A percentile compares a stretch with the other conserved stretches of the same genome.
These are phyloP conservation scores for Desmodus rotundus DNA, from an alignment of 2,113 vertebrate genomes.

Conservation along the genomic window DNA sequence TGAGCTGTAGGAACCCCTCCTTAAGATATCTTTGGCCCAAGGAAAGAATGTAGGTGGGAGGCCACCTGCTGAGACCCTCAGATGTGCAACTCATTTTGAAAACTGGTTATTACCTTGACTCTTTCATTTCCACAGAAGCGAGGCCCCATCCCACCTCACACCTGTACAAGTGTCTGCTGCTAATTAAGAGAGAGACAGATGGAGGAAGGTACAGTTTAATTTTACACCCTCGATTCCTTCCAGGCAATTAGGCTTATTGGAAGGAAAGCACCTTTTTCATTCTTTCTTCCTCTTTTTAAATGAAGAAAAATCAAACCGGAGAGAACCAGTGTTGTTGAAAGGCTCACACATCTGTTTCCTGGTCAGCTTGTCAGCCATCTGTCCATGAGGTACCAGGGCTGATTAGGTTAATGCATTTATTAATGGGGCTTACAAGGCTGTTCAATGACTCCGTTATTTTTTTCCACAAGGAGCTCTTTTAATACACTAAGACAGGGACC, in stretches of 20 bases:
- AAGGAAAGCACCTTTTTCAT: constrained; percentile 65
- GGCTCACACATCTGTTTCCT: constrained; percentile 45
- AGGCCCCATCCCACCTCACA: constrained; percentile 26
- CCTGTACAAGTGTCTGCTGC: constrained; percentile 66
- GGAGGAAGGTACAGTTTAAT: constrained; percentile 57
- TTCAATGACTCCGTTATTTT: constrained; percentile 27
- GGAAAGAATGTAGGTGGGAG: constrained; percentile 39
- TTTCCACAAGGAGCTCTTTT: constrained; percentile 8
- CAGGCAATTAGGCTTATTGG: constrained; percentile 64
- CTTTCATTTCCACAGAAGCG: constrained; percentile 40
- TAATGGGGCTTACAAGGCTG: constrained; percentile 44
- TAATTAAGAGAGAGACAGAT: constrained; percentile 67
- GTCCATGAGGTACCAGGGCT: constrained; percentile 9
- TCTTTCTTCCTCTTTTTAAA: constrained; percentile 51
- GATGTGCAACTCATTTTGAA: constrained; percentile 47
- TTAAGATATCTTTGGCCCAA: constrained; percentile 3
- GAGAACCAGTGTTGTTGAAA: constrained; percentile 18
- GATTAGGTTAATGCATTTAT: constrained; percentile 70
- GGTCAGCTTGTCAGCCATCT: constrained; percentile 56
- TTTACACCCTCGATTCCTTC: constrained; percentile 65
- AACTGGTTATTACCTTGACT: constrained; percentile 52
- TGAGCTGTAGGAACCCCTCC: neutral
- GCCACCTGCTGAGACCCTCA: constrained; percentile 30
- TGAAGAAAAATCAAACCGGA: constrained; percentile 62
- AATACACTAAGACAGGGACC: constrained; percentile 1